These are phyloP conservation scores for Xestia rhomboidea DNA, from an alignment of 2,888 invertebrate genomes.

Conservation along the genomic window DNA sequence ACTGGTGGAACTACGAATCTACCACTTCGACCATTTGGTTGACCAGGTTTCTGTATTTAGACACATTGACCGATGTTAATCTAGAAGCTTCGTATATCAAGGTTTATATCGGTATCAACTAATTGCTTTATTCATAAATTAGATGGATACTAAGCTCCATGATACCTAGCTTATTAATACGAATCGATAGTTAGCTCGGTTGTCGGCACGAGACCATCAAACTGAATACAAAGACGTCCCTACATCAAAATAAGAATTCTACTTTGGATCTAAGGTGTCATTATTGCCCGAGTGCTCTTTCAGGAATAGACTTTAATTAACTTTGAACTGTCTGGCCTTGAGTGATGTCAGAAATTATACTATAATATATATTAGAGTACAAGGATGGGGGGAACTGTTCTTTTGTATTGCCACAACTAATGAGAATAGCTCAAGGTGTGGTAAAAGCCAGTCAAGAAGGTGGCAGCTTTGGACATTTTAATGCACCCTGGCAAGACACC, in stretches of 20 bases:
- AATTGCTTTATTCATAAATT: slow-evolving; percentile 43
- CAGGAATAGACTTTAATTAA: slow-evolving; percentile 16
- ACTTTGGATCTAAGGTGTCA: slow-evolving; percentile 8
- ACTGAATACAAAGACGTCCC: neutral
- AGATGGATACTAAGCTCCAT: slow-evolving; percentile 1
- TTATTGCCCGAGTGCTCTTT: neutral
- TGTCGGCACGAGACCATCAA: slow-evolving; percentile 3
- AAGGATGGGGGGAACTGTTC: neutral
- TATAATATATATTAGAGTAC: neutral
- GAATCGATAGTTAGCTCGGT: slow-evolving; percentile 31
- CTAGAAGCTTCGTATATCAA: neutral
- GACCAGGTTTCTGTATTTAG: neutral
- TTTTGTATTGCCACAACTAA: neutral
- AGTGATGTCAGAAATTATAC: neutral
- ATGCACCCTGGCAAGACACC: slow-evolving; percentile 4
- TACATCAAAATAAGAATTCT: neutral
- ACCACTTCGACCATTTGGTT: neutral
- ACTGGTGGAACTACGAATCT: neutral
- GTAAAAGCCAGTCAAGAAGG: neutral
- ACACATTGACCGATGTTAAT: neutral
- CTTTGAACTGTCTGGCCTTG: slow-evolving; percentile 19
- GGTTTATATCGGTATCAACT: slow-evolving; percentile 18
- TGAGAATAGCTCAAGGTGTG: slow-evolving; percentile 8
- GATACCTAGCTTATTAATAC: slow-evolving; percentile 1
- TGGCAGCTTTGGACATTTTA: neutral